Conservation (phyloP, 2,888 invertebrate genomes). For the Spodoptera exigua region DNA sequence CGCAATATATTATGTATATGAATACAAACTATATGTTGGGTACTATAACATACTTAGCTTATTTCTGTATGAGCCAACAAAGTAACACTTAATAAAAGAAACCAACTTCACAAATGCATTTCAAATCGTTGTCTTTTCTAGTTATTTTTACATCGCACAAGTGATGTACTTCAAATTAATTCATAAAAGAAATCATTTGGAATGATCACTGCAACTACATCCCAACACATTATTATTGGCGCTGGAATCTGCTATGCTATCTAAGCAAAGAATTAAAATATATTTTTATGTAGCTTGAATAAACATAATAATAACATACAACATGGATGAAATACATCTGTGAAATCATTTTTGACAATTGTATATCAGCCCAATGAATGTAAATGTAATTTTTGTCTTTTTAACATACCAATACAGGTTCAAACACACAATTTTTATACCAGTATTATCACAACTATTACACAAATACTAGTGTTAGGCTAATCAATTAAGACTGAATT, state of each 20-base stretch:
- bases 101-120: too few species aligned
- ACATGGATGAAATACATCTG: too few species aligned
- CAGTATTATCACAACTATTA: not conserved
- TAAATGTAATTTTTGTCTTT: conserved; percentile 30
- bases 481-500: conserved; percentile 3
- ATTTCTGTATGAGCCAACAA: conserved; percentile 21
- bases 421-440: conserved; percentile 18
- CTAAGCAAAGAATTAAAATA: too few species aligned
- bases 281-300: too few species aligned
- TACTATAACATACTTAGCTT: not conserved
- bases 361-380: conserved; percentile 15
- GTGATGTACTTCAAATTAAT: too few species aligned
- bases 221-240: too few species aligned
- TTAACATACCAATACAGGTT: conserved; percentile 14
- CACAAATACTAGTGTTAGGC: conserved; percentile 12
- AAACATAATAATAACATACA: too few species aligned
- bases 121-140: too few species aligned
- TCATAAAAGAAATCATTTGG: too few species aligned
- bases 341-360: not conserved
- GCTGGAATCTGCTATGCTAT: too few species aligned
- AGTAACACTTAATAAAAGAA: not conserved
- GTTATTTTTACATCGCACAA: too few species aligned
- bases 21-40: conserved; percentile 25
- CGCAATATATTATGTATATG: conserved; percentile 16
- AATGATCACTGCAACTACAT: too few species aligned